Percentiles rank a stretch among this genome's conserved stretches.
phyloP scores from a whole-genome alignment of 2,888 invertebrate species.

The Polyploca ridens region DNA sequence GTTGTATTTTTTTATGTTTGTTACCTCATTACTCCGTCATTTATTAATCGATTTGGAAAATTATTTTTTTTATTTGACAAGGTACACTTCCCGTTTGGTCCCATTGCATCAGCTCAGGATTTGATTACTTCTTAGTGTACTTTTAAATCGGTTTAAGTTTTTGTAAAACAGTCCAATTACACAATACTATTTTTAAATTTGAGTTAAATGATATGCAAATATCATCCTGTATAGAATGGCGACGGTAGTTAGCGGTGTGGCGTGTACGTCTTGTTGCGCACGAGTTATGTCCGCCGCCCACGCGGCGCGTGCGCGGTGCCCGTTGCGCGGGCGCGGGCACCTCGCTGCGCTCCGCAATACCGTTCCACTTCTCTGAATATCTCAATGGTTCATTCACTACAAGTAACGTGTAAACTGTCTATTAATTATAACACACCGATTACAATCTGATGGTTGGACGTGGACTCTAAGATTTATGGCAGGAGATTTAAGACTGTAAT shows the following conservation, averaged over 20 bases:
- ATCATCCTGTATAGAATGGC: conserved; percentile 55
- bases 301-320: conserved; percentile 36
- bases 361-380: conserved; percentile 35
- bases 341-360: conserved; percentile 33
- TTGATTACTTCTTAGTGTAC: no score
- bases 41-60: no score
- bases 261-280: conserved; percentile 76
- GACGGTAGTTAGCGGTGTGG: conserved; percentile 76
- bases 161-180: no score
- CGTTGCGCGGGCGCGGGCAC: conserved; percentile 39
- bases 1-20: no score
- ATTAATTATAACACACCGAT: conserved; percentile 34
- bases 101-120: no score
- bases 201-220: background rate
- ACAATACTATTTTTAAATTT: no score
- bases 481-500: background rate
- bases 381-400: conserved; percentile 13
- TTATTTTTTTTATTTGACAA: no score
- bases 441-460: conserved; percentile 7
- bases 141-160: no score
- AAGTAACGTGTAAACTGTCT: conserved; percentile 40
- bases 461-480: conserved; percentile 6
- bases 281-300: conserved; percentile 76
- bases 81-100: no score
- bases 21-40: no score